These are phyloP conservation scores for Cassiopea andromeda DNA, from an alignment of 30 jellyfish, hydroid and myxozoan species.

Conservation along the genomic window DNA sequence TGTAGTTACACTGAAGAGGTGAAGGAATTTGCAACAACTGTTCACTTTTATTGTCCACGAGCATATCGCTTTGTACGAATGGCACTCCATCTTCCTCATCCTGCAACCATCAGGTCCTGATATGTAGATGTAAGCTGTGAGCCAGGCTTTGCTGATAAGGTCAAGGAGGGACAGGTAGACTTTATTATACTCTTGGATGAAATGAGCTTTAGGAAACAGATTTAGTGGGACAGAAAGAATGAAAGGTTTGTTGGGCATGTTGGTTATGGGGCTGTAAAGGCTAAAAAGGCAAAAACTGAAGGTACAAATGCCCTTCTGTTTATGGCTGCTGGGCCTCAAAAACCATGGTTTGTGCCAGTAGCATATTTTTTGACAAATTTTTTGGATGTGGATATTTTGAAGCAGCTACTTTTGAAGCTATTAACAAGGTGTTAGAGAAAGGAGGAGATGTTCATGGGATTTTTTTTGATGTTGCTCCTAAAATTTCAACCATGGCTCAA, in stretches of 20 bases:
- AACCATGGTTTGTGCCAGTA: constrained; percentile 44
- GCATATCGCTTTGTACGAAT: no score
- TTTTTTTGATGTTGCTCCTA: constrained; percentile 57
- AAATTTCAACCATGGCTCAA: constrained; percentile 32
- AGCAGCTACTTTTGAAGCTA: constrained; percentile 26
- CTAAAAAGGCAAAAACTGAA: constrained; percentile 24
- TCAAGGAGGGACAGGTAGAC: no score
- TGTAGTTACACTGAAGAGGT: constrained; percentile 22
- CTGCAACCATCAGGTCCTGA: no score
- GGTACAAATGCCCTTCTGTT: constrained; percentile 36
- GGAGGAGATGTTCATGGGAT: constrained; percentile 26
- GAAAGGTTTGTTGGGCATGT: constrained; percentile 52
- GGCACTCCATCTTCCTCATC: no score
- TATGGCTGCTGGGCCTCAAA: constrained; percentile 16
- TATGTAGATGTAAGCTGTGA: no score
- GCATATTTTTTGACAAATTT: constrained; percentile 45
- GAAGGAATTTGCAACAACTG: background rate
- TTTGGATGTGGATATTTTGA: constrained; percentile 2
- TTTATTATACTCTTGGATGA: no score
- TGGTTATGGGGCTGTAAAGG: constrained; percentile 51
- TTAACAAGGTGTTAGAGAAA: background rate
- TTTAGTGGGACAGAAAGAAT: constrained; percentile 32
- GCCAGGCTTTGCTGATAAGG: no score
- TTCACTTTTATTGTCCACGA: no score
- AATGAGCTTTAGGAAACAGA: constrained; percentile 14